Evolutionary conservation across 2,113 vertebrate species (phyloP).

Genomic region (Toxostoma redivivum): DNA sequence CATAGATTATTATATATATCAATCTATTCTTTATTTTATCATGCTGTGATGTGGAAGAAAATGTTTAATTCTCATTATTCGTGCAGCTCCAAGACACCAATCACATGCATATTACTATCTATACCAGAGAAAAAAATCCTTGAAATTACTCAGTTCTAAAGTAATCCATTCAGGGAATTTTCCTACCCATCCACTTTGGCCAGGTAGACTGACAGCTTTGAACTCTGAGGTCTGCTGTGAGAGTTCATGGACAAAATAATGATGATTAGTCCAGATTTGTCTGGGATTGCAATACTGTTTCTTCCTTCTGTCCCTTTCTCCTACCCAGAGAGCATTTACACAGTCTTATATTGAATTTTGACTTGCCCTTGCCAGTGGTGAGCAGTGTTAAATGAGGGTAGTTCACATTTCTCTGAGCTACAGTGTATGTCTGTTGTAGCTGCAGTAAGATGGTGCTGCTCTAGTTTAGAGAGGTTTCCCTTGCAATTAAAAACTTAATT

Average conservation of each 20-base stretch:
- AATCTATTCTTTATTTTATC: background rate
- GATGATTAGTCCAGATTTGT: background rate
- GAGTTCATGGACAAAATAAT: background rate
- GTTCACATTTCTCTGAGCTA: background rate
- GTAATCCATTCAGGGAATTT: background rate
- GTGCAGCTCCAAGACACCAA: background rate
- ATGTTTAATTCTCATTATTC: background rate
- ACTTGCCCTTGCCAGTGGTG: background rate
- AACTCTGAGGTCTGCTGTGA: background rate
- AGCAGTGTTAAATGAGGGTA: background rate
- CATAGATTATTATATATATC: background rate
- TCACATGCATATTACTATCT: background rate
- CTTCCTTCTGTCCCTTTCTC: background rate
- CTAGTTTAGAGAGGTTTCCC: background rate
- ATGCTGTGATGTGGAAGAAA: background rate
- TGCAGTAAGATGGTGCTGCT: background rate
- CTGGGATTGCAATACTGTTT: background rate
- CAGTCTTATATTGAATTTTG: background rate
- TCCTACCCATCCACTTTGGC: background rate
- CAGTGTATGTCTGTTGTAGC: background rate
- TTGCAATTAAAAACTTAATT: background rate
- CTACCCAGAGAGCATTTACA: background rate
- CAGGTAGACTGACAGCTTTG: background rate
- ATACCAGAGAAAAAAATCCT: background rate
- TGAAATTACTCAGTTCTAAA: background rate